These are phyloP conservation scores for Andricus curvator DNA, from an alignment of 2,888 invertebrate genomes.

Conservation along the genomic window DNA sequence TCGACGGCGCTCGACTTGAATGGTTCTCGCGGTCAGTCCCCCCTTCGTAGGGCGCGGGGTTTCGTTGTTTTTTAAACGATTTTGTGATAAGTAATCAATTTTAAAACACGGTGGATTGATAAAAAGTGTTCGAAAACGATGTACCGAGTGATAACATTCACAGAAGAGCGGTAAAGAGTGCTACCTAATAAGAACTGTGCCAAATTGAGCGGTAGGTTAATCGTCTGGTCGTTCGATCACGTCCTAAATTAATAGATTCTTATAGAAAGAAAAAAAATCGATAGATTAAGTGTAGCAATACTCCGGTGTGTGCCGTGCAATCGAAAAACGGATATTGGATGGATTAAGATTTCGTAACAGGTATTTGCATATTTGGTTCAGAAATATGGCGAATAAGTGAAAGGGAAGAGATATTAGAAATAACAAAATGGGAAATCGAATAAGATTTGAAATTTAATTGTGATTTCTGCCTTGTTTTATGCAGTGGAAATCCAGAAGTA, in stretches of 20 bases:
- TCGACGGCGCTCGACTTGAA: conserved; percentile 70
- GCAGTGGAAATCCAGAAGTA: too few species aligned
- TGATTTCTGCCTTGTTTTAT: too few species aligned
- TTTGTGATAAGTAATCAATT: conserved; percentile 2
- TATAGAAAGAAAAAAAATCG: background rate
- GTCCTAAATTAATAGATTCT: conserved; percentile 14
- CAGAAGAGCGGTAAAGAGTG: conserved; percentile 13
- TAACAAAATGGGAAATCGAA: background rate
- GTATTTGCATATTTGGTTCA: conserved; percentile 54
- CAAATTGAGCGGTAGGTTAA: conserved; percentile 43
- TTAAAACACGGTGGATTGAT: conserved; percentile 3
- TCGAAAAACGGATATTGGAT: conserved; percentile 64
- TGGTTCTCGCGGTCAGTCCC: conserved; percentile 63
- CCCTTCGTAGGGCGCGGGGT: conserved; percentile 18
- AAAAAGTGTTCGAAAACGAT: conserved; percentile 4
- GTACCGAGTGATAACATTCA: conserved; percentile 17
- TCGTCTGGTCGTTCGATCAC: conserved; percentile 18
- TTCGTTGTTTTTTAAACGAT: background rate
- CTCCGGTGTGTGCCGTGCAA: conserved; percentile 50
- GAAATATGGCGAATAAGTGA: conserved; percentile 12
- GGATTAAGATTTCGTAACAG: conserved; percentile 60
- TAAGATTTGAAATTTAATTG: too few species aligned
- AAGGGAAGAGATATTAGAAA: background rate
- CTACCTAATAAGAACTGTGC: conserved; percentile 23
- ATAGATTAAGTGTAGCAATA: conserved; percentile 23